Base-by-base conservation (phyloP, 2,888 invertebrate species). In the Epinotia nisella region DNA sequence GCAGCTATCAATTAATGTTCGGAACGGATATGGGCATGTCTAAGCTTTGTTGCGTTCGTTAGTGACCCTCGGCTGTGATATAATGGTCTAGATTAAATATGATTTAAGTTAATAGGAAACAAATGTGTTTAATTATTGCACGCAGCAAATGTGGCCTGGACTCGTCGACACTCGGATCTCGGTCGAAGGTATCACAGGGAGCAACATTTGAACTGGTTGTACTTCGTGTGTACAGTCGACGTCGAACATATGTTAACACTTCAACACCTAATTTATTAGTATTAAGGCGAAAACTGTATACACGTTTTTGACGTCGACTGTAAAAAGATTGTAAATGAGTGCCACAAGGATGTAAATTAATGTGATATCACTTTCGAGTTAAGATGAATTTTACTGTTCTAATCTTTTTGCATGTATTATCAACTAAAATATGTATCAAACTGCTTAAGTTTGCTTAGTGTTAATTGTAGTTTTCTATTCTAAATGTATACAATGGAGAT, bases 151-250 rank as follows among this genome's bases (percentile, higher is more conserved):
- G 81, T 93, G 94, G 94, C 92, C 93, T 80, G 94, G 94, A 91
- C 90, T 94, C 84, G 94, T 95, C 88, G 94, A 94, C 87, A 95
- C 95, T 80, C 90, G 94, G 87, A 94, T 95, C 90, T 94, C 94
- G 81, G 94, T 95, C 83, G 95, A 95, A 90, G 95, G 95, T 90
- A 94, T 95, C 87, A 94, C 94, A 78, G 95, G 95, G 78, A 95
- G 94, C 90, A 94, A 95, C 86, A 95, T 95, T 79, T 94, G 89
- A 85, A 85, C 64, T 62, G 71, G 77, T 78, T 75, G 72, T 68
- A 61, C 35, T 67, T 55, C 68, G 66, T 69, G 71, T 76, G 75
- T 75, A 49, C 49, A 49, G 49, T 13, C n/a, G 49, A 49, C 49
- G 49, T 49, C n/a, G 1, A 49, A 49, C 1, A 49, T n/a, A 49